A percentile compares a stretch with the other conserved stretches of the same genome.
Evolutionary conservation across 2,797 vertebrate species (phyloP).

Genomic region (Pseudopleuronectes americanus): DNA sequence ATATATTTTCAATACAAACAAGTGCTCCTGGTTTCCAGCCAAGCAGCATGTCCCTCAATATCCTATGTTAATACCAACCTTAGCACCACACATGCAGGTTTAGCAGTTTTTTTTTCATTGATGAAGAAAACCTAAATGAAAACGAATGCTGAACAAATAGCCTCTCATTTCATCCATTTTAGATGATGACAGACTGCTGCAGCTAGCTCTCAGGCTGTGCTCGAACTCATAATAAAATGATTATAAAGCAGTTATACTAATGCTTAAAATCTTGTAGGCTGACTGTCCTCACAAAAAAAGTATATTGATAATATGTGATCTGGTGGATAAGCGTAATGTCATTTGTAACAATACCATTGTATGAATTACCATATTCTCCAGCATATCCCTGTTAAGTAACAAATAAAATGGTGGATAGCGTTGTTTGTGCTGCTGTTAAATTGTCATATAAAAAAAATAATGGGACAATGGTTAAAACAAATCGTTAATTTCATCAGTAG

Average conservation of each 20-base stretch:
- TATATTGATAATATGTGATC: not conserved
- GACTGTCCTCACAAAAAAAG: no score
- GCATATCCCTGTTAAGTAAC: no score
- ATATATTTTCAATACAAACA: not conserved
- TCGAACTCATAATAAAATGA: no score
- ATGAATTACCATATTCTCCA: not conserved
- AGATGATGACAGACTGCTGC: not conserved
- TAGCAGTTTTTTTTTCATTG: not conserved
- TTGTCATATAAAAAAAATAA: not conserved
- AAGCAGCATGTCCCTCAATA: not conserved
- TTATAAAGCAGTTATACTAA: not conserved
- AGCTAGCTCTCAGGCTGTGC: not conserved
- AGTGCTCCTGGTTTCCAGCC: not conserved
- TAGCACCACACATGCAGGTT: not conserved
- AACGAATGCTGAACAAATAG: slow-evolving; percentile 4
- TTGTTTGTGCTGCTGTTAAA: slow-evolving; percentile 29
- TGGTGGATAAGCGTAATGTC: not conserved
- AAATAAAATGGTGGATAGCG: slow-evolving; percentile 4
- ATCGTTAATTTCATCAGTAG: slow-evolving; percentile 2
- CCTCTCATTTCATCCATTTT: slow-evolving; percentile 11
- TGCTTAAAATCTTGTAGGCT: not conserved
- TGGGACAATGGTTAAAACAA: not conserved
- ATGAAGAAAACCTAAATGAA: not conserved
- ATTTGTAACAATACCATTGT: not conserved
- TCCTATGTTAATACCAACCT: not conserved